These are phyloP conservation scores for Melanotaenia nigrans DNA, from an alignment of 2,797 vertebrate genomes.

Conservation along the genomic window DNA sequence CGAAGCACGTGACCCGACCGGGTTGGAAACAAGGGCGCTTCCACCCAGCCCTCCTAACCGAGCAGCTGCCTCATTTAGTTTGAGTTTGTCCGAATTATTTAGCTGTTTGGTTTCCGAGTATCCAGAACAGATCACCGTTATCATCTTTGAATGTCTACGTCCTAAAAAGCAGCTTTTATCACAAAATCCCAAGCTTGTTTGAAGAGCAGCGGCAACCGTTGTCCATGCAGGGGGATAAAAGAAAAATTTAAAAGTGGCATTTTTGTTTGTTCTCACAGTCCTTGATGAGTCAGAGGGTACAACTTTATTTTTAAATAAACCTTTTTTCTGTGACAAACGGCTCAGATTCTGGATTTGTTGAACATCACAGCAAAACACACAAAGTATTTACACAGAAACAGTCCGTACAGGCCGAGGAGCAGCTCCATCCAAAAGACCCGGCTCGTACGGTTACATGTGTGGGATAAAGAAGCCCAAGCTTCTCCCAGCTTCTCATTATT, in stretches of 20 bases:
- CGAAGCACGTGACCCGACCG: neutral
- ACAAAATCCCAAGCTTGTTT: constrained; percentile 30
- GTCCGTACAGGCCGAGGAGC: constrained; percentile 7
- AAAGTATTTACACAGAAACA: constrained; percentile 67
- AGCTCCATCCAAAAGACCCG: neutral
- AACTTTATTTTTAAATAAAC: constrained; percentile 99
- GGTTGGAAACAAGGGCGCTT: neutral
- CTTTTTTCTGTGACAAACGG: constrained; percentile 89
- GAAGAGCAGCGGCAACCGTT: constrained; percentile 17
- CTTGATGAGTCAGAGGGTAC: constrained; percentile 88
- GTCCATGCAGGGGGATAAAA: constrained; percentile 16
- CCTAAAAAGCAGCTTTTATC: constrained; percentile 22
- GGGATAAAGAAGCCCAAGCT: too few relatives aligned
- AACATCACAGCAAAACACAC: constrained; percentile 69
- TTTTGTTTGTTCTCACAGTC: constrained; percentile 81
- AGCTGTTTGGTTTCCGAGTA: constrained; percentile 18
- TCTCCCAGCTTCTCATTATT: too few relatives aligned
- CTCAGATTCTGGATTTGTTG: constrained; percentile 51
- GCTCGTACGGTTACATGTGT: too few relatives aligned
- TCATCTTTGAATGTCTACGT: constrained; percentile 51
- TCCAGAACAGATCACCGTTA: constrained; percentile 7
- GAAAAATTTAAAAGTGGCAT: constrained; percentile 26
- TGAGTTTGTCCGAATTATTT: neutral
- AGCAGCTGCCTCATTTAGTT: constrained; percentile 46
- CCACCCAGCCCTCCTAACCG: neutral